Percentiles rank a stretch among this genome's conserved stretches.
Conservation (phyloP, 2,113 vertebrate species). For the Galbula dea region DNA sequence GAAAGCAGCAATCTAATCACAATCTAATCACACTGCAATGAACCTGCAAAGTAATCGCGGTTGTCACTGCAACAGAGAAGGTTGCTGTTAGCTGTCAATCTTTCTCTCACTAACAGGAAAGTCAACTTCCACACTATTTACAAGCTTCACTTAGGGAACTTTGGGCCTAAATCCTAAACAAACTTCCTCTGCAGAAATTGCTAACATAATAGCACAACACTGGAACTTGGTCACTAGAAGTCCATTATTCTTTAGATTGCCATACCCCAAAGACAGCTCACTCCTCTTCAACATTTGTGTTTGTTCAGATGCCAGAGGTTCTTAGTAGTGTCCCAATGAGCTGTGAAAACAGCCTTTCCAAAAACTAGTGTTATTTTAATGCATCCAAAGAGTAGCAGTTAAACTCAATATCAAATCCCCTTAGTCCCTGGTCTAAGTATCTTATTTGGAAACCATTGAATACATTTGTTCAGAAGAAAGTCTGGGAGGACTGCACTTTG, state of each 20-base stretch:
- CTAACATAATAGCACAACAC: conserved; percentile 39
- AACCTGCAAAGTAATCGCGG: conserved; percentile 30
- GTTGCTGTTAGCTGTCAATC: conserved; percentile 58
- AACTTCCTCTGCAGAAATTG: conserved; percentile 71
- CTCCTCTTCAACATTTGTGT: neutral
- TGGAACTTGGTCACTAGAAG: neutral
- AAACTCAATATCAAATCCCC: neutral
- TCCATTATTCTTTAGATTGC: conserved; percentile 27
- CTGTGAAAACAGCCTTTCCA: neutral
- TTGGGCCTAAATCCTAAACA: conserved; percentile 66
- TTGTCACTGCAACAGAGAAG: conserved; percentile 22
- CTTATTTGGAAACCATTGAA: neutral
- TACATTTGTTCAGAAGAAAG: neutral
- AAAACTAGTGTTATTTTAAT: neutral
- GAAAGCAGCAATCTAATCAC: conserved; percentile 18
- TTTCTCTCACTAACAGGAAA: conserved; percentile 68
- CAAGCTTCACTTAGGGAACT: conserved; percentile 51
- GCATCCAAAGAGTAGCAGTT: neutral
- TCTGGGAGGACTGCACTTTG: neutral
- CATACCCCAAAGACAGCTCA: neutral
- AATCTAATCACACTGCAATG: neutral
- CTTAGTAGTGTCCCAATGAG: neutral
- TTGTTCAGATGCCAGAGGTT: neutral
- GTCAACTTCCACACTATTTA: conserved; percentile 65
- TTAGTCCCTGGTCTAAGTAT: neutral